Evolutionary conservation across 2,888 invertebrate species (phyloP), one percentile per base, ranked within the genome.

Genomic region (Cryptus armator): DNA sequence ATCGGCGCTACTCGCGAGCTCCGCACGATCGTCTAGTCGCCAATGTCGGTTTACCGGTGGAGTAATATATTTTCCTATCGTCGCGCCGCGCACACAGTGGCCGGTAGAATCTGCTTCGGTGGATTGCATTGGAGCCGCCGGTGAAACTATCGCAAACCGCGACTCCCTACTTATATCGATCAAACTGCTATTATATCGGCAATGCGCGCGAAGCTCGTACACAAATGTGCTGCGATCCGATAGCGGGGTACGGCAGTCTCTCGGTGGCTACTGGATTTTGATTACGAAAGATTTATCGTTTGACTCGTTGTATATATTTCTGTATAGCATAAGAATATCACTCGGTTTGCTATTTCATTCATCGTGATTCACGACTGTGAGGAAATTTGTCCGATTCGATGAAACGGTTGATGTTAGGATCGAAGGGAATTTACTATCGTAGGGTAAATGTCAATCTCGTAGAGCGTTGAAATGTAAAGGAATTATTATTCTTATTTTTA

Each of bases 181-280:
- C 9, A 51, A 66, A n/a, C n/a, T 43, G 24, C 37, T 62, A 9
- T 29, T 32, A 10, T 62, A 44, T 24, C 24, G 32, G 59, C n/a
- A 32, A 59, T 53, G 9, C 37, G 16, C 37, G 14, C 37, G 62
- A 24, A 24, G 24, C 75, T 64, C 74, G 62, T 32, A 32, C 62
- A 62, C 37, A 37, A 51, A 71, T 62, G 64, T 32, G 53, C 81
- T 53, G 66, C 19, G 64, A n/a, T 74, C 67, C 74, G 81, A 81
- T 70, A 74, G 67, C 43, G 43, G 16, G 37, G 9, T 16, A 71
- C 62, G 19, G 56, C 53, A 59, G 56, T 67, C 66, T 70, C 32
- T 56, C n/a, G 9, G 71, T 67, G 68, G 68, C 84, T 84, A 84
- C 84, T 68, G 84, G 81, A 81, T 74, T 84, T 84, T 78, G 72